Base-by-base conservation (phyloP, 2,888 invertebrate species). In the Diabrotica balteata region DNA sequence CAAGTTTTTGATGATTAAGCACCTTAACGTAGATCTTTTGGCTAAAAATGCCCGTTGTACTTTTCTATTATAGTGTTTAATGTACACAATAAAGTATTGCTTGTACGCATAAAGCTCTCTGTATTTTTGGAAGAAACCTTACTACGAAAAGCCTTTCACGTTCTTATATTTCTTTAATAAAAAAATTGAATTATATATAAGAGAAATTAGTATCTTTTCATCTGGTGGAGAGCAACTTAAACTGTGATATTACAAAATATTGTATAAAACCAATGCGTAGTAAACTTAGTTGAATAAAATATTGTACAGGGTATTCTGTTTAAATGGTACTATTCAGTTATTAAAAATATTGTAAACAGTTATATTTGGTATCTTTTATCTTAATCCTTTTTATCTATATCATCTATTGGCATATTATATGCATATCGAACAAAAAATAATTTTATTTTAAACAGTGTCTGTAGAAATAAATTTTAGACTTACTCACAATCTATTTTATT, bases 161-260 rank as follows among this genome's bases (percentile, higher is more conserved):
- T 32, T 59, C 6, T 11, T 53, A 6, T 53, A 32, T 32, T 32
- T 53, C 54, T 32, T 53, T 53, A 53, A 53, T 11, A 22, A 17
- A 52, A 52, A 42, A 54, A 54, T 11, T 10, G 17, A 54, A 10
- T 49, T 59, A 42, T 43, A 17, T 58, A 17, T 17, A 58, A 8
- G 42, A 54, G 10, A 10, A 7, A 22, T n/a, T 54, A 32, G 43
- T 47, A 49, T 59, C 10, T 11, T 57, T 57, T 57, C 44, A 55
- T 11, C 17, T 58, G 7, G n/a, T 64, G 43, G 64, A 64, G 75
- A 72, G 73, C 74, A 68, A 72, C 66, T 72, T 55, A 63, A 72
- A 74, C 78, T 78, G 78, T 78, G 78, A 78, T 78, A 78, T 75
- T 76, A 74, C 71, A 64, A 71, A 51, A 43, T 64, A 64, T 58